Base-by-base conservation (phyloP, 2,797 vertebrate species). In the Echeneis naucrates region DNA sequence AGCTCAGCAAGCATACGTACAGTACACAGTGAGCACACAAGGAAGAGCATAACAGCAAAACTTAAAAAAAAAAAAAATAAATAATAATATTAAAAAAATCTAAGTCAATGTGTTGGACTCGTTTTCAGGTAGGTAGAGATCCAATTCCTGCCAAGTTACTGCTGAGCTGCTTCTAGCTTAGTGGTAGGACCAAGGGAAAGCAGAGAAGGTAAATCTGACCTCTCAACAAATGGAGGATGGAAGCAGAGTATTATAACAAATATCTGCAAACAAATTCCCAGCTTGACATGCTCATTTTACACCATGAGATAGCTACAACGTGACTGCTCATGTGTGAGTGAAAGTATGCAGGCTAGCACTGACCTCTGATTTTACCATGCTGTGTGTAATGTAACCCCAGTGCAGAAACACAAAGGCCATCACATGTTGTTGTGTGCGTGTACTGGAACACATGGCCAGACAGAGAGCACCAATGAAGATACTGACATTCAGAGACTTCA, bases 351-450 rank as follows among this genome's bases (percentile, higher is more conserved):
- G 77, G 73, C 65, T 14, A 24, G 16, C 38, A 23, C 37, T 66
- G 82, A 87, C 86, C 87, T 87, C 83, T 84, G 81, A 61, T 79
- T 65, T 72, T 75, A 84, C 77, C 61, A 68, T 59, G 68, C 50
- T 17, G 45, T 45, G 66, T 77, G 82, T 72, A 89, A 86, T 48
- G 50, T 81, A 82, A 89, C 80, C 77, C 77, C 19, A 54, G 60
- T 23, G 23, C 52, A 62, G 62, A 75, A 66, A 81, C 63, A 81
- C 69, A 87, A 84, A 81, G 73, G 65, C 33, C 70, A 58, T 26
- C 55, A 44, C 5, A 40, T 77, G 68, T 16, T 40, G 33, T 47
- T 37, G 30, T 30, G 38, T 30, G 32, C n/a, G 33, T 26, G 32
- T 45, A 27, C 10, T 23, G 33, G 51, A 23, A 42, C 27, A 24